These are phyloP conservation scores for Blastomussa wellsi DNA, from an alignment of 92 coral and sea anemone genomes.

Conservation along the genomic window DNA sequence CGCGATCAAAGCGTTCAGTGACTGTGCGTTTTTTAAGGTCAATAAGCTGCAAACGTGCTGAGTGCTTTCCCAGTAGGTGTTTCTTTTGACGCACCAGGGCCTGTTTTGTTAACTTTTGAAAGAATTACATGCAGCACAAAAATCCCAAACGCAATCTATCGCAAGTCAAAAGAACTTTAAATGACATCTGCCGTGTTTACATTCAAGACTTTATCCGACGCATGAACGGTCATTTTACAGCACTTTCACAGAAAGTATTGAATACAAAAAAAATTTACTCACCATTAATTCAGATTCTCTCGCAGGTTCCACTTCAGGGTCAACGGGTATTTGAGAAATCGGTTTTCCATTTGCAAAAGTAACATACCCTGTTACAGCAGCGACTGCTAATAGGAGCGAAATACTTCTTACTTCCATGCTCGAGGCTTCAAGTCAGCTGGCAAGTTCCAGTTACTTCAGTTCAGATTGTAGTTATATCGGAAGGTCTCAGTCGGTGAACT, in stretches of 20 bases:
- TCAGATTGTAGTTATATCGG: neutral
- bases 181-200: neutral
- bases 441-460: neutral
- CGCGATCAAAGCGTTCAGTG: neutral
- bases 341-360: conserved; percentile 13
- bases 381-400: neutral
- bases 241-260: neutral
- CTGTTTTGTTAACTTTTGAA: neutral
- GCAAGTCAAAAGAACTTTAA: neutral
- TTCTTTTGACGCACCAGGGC: neutral
- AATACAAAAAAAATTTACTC: neutral
- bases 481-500: conserved; percentile 14
- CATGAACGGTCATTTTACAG: neutral
- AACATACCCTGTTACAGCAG: neutral
- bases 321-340: neutral
- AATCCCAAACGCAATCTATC: neutral
- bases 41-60: no score
- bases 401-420: conserved; percentile 26
- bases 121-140: neutral
- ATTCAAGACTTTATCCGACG: neutral
- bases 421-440: neutral
- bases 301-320: conserved; percentile 22
- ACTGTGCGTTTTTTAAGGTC: neutral
- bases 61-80: neutral
- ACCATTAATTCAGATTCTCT: conserved; percentile 40